Evolutionary conservation across 2,113 vertebrate genomes (phyloP), one percentile per base, ranked within the genome.

Genomic region (Hippocampus comes): DNA sequence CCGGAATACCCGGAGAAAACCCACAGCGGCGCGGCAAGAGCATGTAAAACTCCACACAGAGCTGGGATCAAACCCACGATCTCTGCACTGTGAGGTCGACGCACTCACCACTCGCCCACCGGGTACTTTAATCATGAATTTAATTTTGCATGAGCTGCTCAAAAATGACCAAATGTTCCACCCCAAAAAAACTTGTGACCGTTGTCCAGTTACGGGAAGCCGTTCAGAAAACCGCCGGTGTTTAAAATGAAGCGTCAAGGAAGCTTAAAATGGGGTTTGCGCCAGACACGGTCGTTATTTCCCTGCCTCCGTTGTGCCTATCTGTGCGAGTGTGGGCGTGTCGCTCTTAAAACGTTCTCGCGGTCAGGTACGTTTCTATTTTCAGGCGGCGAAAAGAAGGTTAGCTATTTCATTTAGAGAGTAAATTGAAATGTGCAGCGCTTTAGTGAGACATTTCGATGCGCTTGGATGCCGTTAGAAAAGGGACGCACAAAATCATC

Each of bases 311-410:
- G 63, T 64, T 64, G 38, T 42, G 11, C 38, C 63, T 38, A 64
- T 64, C 38, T 43, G 63, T 64, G 38, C 21, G 21, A 43, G 9
- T n/a, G 20, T 64, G 63, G 63, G 63, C 27, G 63, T 43, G 27
- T 64, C 42, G 21, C 63, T 64, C 63, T 64, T 64, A 64, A 64
- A 64, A 64, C 18, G 42, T n/a, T 8, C 38, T 64, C 23, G 63
- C 23, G 63, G 63, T 64, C 63, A 43, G 63, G 63, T 64, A n/a
- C 38, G 20, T 43, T 64, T 42, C 63, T 64, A 64, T 64, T 64
- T 60, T 18, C 38, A 43, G 38, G 38, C 38, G 7, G 38, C 38
- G 42, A 64, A 63, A 63, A 41, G 34, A 0, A 1, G 42, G 42
- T 43, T 41, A 21, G 61, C 30, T 21, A n/a, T 41, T 63, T 63